A percentile compares a stretch with the other conserved stretches of the same genome.
Conservation (phyloP, 2,113 vertebrate genomes). For the Origma solitaria region DNA sequence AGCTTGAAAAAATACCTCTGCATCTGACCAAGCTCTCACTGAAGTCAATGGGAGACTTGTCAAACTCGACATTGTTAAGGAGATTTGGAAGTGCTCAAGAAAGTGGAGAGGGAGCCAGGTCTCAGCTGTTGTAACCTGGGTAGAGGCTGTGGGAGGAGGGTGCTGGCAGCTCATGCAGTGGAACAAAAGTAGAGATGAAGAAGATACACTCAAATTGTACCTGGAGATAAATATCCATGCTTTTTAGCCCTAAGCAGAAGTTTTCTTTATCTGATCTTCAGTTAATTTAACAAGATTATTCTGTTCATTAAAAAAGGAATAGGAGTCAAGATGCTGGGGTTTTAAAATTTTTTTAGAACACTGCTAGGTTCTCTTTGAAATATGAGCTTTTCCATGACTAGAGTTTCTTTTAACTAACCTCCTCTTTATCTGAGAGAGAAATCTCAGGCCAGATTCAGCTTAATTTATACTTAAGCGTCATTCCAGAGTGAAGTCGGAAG, state of each 20-base stretch:
- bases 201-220: neutral
- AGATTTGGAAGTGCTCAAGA: neutral
- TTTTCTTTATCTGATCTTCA: conserved; percentile 16
- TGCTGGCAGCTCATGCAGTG: neutral
- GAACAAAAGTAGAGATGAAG: neutral
- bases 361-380: neutral
- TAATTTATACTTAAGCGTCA: neutral
- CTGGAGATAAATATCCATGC: neutral
- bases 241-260: neutral
- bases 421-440: neutral
- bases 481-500: conserved; percentile 7
- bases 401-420: neutral
- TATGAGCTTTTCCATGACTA: neutral
- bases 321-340: neutral
- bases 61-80: neutral
- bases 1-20: neutral
- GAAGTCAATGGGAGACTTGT: neutral
- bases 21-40: neutral
- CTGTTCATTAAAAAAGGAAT: neutral
- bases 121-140: neutral
- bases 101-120: neutral
- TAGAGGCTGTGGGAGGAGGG: neutral
- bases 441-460: conserved; percentile 18
- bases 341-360: neutral
- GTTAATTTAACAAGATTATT: conserved; percentile 11